Evolutionary conservation across 2,113 vertebrate species (phyloP), one percentile per base, ranked within the genome.

Genomic region (Sturnus vulgaris): DNA sequence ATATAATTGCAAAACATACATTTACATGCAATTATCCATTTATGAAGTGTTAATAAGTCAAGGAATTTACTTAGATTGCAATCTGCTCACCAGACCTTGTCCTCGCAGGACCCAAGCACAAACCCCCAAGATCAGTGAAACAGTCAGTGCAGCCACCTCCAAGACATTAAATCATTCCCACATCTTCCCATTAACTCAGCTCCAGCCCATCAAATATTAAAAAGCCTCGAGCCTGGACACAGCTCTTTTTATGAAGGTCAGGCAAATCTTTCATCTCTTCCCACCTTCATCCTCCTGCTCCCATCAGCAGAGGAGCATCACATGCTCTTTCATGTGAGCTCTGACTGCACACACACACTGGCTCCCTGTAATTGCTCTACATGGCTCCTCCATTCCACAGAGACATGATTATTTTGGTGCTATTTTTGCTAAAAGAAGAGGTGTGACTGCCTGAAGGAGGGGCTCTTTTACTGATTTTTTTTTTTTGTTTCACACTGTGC

Each of bases 201-300:
- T 83, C 76, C 37, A n/a, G 82, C 56, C 82, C 86, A 90, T 88
- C 82, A 95, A 93, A 93, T 77, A 92, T 88, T 88, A 68, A 93
- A 92, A 77, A 91, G 69, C 86, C 83, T 73, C 25, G 30, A 82
- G 80, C 65, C 39, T 81, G 83, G 88, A 90, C 87, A 64, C 81
- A 84, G 86, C 65, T 86, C 31, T 1, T 86, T 82, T 84, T 44
- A 68, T 2, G 0, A 71, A 92, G 96, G 92, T 88, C 47, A 47
- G 73, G 93, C 22, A 52, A 66, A 72, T 68, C 92, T 80, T 86
- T 90, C 64, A 77, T 77, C 86, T 88, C 70, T 91, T 88, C 86
- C 88, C 85, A 65, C 92, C 88, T 82, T 53, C 68, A 27, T 64
- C 75, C 82, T 30, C 44, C 71, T 15, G 30, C 44, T 80, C 28